phyloP scores from a whole-genome alignment of 2,113 vertebrate species.

The Chaetodon trifascialis region DNA sequence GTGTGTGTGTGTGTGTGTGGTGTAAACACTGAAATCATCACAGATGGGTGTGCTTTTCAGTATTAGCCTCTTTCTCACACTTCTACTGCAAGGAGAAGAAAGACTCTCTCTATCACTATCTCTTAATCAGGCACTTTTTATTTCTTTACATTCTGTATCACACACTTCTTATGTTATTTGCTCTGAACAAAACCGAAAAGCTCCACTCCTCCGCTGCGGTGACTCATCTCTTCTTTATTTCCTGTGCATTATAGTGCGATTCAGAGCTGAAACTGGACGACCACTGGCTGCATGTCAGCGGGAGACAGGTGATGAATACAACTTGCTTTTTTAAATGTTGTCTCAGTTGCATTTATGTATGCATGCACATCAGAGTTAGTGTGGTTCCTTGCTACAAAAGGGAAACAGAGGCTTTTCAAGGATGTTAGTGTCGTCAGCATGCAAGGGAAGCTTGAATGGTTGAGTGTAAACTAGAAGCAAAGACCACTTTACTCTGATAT shows the following conservation, averaged over 20 bases:
- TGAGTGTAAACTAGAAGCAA: conserved; percentile 31
- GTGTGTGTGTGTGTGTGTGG: too few species aligned
- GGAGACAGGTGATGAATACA: conserved; percentile 29
- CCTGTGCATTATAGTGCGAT: conserved; percentile 8
- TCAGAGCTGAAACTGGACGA: conserved; percentile 20
- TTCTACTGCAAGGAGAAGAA: conserved; percentile 42
- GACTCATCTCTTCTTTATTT: conserved; percentile 54
- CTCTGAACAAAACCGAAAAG: conserved; percentile 21
- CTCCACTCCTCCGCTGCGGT: conserved; percentile 4
- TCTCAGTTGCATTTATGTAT: conserved; percentile 13
- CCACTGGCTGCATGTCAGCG: conserved; percentile 17
- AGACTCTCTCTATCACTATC: conserved; percentile 30
- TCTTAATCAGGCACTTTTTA: not conserved
- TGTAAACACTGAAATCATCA: conserved; percentile 32
- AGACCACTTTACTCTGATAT: conserved; percentile 40
- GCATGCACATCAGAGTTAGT: conserved; percentile 19
- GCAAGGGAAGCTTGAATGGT: not conserved
- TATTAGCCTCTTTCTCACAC: conserved; percentile 29
- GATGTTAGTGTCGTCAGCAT: not conserved
- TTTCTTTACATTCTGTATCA: conserved; percentile 31
- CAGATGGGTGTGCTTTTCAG: conserved; percentile 37
- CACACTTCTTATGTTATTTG: conserved; percentile 24
- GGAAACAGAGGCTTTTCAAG: conserved; percentile 30
- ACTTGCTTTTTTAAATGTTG: not conserved
- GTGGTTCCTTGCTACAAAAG: conserved; percentile 9